Evolutionary conservation across 2,113 vertebrate genomes (phyloP).

Genomic region (Neoarius graeffei): DNA sequence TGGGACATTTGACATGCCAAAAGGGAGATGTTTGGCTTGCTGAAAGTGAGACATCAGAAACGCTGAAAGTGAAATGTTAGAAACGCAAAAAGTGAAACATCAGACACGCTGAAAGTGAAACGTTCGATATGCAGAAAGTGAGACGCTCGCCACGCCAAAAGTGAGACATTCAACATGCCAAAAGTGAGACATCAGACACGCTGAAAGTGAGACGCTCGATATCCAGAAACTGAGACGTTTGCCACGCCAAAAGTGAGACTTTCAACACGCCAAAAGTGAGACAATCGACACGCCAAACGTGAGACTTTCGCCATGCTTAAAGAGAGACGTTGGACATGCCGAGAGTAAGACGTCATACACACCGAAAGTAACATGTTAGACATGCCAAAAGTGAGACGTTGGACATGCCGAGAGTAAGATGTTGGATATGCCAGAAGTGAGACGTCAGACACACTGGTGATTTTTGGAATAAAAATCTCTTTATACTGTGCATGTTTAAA

Average conservation of each 20-base stretch:
- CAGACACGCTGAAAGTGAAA: too few species aligned
- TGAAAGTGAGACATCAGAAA: neutral
- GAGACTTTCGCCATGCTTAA: neutral
- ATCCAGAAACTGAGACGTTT: too few species aligned
- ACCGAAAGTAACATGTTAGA: neutral
- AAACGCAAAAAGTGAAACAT: neutral
- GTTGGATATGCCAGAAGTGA: neutral
- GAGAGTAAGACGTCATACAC: neutral
- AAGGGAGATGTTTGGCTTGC: neutral
- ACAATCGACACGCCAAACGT: too few species aligned
- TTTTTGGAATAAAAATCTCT: conserved; percentile 5
- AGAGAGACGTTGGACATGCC: neutral
- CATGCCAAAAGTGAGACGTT: neutral
- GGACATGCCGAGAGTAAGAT: neutral
- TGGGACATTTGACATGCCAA: neutral
- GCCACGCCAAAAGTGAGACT: neutral
- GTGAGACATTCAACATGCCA: too few species aligned
- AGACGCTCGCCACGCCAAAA: too few species aligned
- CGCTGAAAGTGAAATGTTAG: neutral
- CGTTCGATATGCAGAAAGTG: too few species aligned
- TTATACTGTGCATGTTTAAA: neutral
- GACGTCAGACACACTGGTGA: neutral
- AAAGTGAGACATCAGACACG: neutral
- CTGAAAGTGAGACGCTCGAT: neutral
- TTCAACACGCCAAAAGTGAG: too few species aligned